Conservation (phyloP, 1,140 invertebrate species). For the Goniozus legneri region DNA sequence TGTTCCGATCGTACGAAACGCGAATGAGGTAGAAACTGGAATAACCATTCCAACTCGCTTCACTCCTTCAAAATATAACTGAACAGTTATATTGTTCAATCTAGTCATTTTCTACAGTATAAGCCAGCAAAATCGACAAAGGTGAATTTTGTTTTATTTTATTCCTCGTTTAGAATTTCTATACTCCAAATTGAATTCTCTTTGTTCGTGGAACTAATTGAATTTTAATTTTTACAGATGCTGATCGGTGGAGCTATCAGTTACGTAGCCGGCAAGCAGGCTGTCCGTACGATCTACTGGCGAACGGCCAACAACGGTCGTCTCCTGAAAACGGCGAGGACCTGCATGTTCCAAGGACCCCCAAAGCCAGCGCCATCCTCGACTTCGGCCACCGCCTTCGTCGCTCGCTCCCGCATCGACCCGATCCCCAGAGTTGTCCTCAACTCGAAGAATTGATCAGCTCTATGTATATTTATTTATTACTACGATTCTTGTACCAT, state of each 20-base stretch:
- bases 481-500: too few species aligned
- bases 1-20: neutral
- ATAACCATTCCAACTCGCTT: neutral
- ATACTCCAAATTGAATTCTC: too few species aligned
- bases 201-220: too few species aligned
- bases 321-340: conserved; percentile 61
- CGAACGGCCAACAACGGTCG: conserved; percentile 54
- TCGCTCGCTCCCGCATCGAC: conserved; percentile 23
- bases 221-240: conserved; percentile 27
- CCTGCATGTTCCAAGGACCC: conserved; percentile 59
- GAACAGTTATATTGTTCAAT: conserved; percentile 18
- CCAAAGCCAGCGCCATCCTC: conserved; percentile 45
- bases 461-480: too few species aligned
- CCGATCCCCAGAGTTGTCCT: conserved; percentile 19
- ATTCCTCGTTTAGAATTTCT: too few species aligned
- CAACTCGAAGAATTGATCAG: conserved; percentile 9
- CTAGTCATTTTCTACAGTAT: conserved; percentile 20
- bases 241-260: conserved; percentile 59
- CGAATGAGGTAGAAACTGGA: conserved; percentile 14
- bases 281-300: conserved; percentile 71
- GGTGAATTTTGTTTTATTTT: too few species aligned
- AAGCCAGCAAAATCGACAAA: conserved; percentile 10
- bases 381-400: conserved; percentile 28
- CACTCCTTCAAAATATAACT: conserved; percentile 14
- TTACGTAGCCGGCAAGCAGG: conserved; percentile 66